Conservation (phyloP, 37 sponge, comb jelly and placozoan genomes). For the Beroe forskalii region DNA sequence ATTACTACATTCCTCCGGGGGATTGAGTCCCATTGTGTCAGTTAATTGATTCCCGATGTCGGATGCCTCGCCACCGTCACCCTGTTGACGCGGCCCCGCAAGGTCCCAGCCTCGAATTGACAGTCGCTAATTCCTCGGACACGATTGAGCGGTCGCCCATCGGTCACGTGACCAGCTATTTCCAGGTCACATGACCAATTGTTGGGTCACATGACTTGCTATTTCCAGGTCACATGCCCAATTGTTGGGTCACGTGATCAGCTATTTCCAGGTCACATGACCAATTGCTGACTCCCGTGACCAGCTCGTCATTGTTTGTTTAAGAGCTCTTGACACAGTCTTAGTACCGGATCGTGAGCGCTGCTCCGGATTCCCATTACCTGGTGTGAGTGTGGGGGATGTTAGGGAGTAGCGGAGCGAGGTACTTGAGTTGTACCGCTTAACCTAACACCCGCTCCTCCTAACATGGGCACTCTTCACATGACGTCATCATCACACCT, state of each 20-base stretch:
- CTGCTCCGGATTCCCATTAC: neutral
- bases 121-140: conserved; percentile 13
- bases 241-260: neutral
- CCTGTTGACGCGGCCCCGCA: no score
- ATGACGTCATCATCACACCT: no score
- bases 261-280: neutral
- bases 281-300: no score
- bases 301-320: conserved; percentile 29
- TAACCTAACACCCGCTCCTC: no score
- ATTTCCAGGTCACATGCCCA: neutral
- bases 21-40: no score
- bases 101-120: neutral
- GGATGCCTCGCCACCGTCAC: no score
- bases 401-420: neutral
- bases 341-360: neutral
- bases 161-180: neutral
- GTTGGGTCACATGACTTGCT: neutral
- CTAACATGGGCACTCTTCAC: no score
- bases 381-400: neutral
- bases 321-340: neutral
- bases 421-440: neutral
- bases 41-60: no score
- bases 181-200: neutral
- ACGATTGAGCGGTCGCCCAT: neutral
- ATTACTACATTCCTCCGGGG: no score